These are phyloP conservation scores for Merluccius polli DNA, from an alignment of 2,797 vertebrate genomes.

Conservation along the genomic window DNA sequence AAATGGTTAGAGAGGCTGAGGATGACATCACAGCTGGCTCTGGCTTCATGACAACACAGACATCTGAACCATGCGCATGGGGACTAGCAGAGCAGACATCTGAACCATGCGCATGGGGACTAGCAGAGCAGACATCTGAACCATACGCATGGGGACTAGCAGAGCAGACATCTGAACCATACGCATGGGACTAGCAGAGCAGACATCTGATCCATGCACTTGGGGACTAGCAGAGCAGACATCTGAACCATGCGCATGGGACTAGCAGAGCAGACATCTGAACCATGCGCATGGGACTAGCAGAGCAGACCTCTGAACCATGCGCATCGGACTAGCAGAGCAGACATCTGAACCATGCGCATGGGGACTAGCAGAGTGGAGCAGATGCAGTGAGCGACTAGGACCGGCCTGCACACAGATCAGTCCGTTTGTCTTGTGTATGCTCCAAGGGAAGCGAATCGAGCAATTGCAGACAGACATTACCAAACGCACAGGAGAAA, in stretches of 20 bases:
- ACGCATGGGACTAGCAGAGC: slow-evolving; percentile 22
- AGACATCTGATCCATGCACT: too few relatives aligned
- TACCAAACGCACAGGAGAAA: slow-evolving; percentile 45
- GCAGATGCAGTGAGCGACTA: slow-evolving; percentile 62
- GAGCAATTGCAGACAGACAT: slow-evolving; percentile 58
- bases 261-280: slow-evolving; percentile 51
- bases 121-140: too few relatives aligned
- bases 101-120: too few relatives aligned
- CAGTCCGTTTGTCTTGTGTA: slow-evolving; percentile 42
- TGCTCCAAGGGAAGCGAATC: slow-evolving; percentile 53
- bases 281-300: slow-evolving; percentile 31
- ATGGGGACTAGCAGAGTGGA: slow-evolving; percentile 24
- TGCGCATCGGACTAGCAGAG: neutral
- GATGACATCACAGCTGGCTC: slow-evolving; percentile 46
- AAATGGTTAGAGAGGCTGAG: slow-evolving; percentile 36
- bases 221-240: too few relatives aligned
- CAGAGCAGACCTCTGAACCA: neutral
- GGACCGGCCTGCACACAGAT: slow-evolving; percentile 51
- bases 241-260: too few relatives aligned
- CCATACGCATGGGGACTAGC: slow-evolving; percentile 3
- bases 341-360: slow-evolving; percentile 48
- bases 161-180: slow-evolving; percentile 52
- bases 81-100: slow-evolving; percentile 9
- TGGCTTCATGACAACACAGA: slow-evolving; percentile 54
- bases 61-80: slow-evolving; percentile 39